These are phyloP conservation scores for Odocoileus virginianus DNA, from an alignment of 2,113 vertebrate species.

Conservation along the genomic window DNA sequence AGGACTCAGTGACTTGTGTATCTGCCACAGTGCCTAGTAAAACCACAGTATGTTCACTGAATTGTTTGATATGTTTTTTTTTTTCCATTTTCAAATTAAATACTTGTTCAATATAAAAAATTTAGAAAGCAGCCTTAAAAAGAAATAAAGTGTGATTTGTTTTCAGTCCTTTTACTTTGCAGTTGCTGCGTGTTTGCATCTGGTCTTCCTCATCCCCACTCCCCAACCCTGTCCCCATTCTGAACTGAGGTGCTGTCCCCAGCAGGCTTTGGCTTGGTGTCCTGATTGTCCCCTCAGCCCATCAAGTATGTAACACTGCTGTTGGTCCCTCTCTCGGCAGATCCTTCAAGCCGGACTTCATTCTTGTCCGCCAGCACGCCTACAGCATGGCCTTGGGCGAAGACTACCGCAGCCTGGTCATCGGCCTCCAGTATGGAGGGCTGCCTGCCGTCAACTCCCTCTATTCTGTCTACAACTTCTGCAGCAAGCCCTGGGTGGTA, in stretches of 20 bases:
- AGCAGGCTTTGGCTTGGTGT: fast-evolving
- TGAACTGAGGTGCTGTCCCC: background rate
- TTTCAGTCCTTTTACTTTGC: background rate
- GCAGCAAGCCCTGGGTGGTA: constrained; percentile 99
- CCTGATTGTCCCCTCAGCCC: background rate
- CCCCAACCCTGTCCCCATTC: fast-evolving
- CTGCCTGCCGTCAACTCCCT: constrained; percentile 91
- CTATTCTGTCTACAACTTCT: constrained; percentile 98
- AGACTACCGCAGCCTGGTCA: constrained; percentile 93
- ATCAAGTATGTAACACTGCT: background rate
- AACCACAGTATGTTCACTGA: background rate
- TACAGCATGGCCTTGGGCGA: constrained; percentile 96
- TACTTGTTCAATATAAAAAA: background rate
- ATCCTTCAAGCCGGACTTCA: constrained; percentile 94
- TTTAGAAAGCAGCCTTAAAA: background rate
- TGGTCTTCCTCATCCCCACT: background rate
- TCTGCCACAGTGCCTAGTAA: background rate
- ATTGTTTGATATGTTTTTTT: background rate
- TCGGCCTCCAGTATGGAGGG: constrained; percentile 92
- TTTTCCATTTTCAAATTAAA: background rate
- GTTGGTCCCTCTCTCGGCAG: constrained; percentile 74
- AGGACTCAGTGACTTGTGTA: background rate
- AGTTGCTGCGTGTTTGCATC: background rate
- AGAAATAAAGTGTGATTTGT: background rate
- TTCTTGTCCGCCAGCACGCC: constrained; percentile 93